Percentiles rank a stretch among this genome's conserved stretches.
These are phyloP conservation scores for Drosophila quinaria DNA, from an alignment of 2,888 invertebrate genomes.

Conservation along the genomic window DNA sequence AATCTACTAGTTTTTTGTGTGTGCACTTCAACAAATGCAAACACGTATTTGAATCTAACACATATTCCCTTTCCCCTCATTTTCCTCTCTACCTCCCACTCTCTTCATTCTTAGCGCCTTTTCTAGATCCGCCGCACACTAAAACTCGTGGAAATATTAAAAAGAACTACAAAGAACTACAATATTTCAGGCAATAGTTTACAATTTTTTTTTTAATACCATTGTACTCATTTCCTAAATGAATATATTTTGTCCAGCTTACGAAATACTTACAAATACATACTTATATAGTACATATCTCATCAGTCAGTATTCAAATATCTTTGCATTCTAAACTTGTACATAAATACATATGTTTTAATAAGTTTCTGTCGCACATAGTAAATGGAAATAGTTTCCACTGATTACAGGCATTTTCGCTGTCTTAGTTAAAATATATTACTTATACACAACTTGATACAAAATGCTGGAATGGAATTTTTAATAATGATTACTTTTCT, in stretches of 20 bases:
- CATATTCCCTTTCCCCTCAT: background rate
- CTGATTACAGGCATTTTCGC: no score
- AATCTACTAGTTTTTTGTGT: constrained; percentile 5
- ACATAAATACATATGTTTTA: background rate
- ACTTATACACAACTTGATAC: no score
- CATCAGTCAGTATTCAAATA: background rate
- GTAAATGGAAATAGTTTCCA: background rate
- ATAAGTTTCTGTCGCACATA: background rate
- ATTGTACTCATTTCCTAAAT: background rate
- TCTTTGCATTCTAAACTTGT: background rate
- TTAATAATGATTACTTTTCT: no score
- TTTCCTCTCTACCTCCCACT: background rate
- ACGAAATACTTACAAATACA: background rate
- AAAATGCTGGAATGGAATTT: no score
- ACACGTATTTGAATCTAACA: constrained; percentile 11
- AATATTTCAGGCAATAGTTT: background rate
- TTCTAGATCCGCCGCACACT: background rate
- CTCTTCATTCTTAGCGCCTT: no score
- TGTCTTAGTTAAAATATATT: no score
- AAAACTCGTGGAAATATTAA: background rate
- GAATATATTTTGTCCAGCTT: background rate
- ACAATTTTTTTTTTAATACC: background rate
- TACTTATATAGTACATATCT: background rate
- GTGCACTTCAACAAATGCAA: constrained; percentile 19
- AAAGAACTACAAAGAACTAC: background rate